phyloP scores from a whole-genome alignment of 2,797 vertebrate species.

The Pseudotriccus pelzelni region DNA sequence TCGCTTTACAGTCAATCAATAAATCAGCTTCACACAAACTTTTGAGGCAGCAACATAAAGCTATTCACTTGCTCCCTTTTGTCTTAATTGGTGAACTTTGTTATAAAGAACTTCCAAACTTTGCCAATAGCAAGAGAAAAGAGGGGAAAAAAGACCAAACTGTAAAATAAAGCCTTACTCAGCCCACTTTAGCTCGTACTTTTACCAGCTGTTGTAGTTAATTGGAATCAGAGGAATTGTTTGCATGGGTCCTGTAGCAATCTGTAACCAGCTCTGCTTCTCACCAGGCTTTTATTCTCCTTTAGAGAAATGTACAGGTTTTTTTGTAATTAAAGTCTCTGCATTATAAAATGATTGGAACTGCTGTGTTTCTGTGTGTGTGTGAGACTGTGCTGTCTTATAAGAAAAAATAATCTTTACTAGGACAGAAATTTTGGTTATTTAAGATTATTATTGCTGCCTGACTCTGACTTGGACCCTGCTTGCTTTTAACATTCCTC shows the following conservation, averaged over 20 bases:
- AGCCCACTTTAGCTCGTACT: neutral
- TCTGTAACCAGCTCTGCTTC: neutral
- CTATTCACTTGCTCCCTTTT: constrained; percentile 13
- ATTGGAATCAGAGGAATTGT: constrained; percentile 31
- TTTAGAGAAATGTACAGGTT: neutral
- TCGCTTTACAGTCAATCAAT: neutral
- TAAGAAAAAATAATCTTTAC: neutral
- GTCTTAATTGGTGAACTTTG: constrained; percentile 13
- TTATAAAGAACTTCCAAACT: constrained; percentile 26
- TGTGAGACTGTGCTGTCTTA: neutral
- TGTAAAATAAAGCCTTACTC: neutral
- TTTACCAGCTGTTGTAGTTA: constrained; percentile 31
- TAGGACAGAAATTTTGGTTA: neutral
- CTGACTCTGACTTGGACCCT: neutral
- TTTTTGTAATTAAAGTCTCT: neutral
- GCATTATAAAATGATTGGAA: neutral
- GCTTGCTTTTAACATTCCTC: neutral
- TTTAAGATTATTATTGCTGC: neutral
- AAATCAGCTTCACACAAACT: neutral
- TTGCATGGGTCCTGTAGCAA: neutral
- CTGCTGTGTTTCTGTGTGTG: neutral
- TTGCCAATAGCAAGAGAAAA: neutral
- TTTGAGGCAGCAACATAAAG: neutral
- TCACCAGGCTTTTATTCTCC: neutral
- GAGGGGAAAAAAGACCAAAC: neutral